Conservation (phyloP, 2,797 vertebrate genomes). For the Fringilla coelebs region DNA sequence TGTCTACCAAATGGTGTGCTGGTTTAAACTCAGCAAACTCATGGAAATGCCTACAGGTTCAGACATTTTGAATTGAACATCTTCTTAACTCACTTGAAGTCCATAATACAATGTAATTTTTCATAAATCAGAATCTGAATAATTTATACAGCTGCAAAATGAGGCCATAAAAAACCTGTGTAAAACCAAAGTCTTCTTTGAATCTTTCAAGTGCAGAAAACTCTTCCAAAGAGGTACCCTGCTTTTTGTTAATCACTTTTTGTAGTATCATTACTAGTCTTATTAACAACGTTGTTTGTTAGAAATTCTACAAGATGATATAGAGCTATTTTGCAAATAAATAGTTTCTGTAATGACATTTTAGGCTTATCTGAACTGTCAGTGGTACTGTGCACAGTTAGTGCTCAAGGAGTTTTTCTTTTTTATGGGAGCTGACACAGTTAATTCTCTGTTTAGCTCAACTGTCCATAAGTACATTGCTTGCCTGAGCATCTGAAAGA, state of each 20-base stretch:
- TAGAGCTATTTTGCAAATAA: not conserved
- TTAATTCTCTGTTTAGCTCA: constrained; percentile 32
- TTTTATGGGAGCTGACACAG: constrained; percentile 16
- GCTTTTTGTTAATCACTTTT: not conserved
- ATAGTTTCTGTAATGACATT: not conserved
- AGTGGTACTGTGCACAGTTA: not conserved
- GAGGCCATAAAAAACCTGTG: not conserved
- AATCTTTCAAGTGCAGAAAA: not conserved
- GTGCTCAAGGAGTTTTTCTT: not conserved
- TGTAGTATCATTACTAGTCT: not conserved
- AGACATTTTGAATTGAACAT: not conserved
- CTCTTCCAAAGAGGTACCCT: not conserved
- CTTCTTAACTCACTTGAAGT: not conserved
- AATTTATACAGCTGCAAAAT: not conserved
- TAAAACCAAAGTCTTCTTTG: not conserved
- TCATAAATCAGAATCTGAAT: not conserved
- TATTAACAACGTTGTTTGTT: not conserved
- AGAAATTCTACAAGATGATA: not conserved
- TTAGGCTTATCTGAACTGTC: not conserved
- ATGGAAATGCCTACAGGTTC: not conserved
- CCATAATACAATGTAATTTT: not conserved
- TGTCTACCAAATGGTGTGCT: not conserved
- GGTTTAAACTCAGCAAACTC: not conserved
- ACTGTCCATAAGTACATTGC: not conserved
- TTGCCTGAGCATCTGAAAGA: not conserved